Percentiles rank a stretch among this genome's conserved stretches.
Evolutionary conservation across 1,140 invertebrate species (phyloP).

Genomic region (Vanessa tameamea): DNA sequence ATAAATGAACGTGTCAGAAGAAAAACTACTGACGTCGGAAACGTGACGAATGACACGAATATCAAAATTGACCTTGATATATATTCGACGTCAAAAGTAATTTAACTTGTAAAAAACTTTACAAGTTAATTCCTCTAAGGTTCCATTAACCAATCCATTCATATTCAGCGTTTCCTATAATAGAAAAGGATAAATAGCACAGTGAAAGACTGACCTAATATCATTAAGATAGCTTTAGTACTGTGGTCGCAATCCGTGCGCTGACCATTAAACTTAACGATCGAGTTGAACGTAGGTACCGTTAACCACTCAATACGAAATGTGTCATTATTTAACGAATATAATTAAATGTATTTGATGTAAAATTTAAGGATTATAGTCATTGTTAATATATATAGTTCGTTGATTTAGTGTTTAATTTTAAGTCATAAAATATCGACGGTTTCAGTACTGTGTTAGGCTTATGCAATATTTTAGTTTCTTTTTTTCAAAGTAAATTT

Average conservation of each 20-base stretch:
- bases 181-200: constrained; percentile 14
- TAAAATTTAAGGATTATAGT: neutral
- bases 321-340: neutral
- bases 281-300: constrained; percentile 15
- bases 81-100: no score
- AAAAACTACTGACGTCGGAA: no score
- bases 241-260: constrained; percentile 31
- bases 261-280: constrained; percentile 50
- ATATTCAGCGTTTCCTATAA: constrained; percentile 12
- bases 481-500: no score
- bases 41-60: no score
- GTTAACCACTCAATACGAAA: constrained; percentile 9
- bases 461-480: no score
- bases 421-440: no score
- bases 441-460: no score
- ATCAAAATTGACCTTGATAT: no score
- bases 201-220: constrained; percentile 31
- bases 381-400: neutral
- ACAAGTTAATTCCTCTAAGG: no score
- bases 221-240: constrained; percentile 32
- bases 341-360: constrained; percentile 1
- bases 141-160: neutral
- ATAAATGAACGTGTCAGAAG: no score
- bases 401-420: neutral
- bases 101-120: no score